Percentiles rank a stretch among this genome's conserved stretches.
Conservation (phyloP, 2,888 invertebrate species). For the Eilema caniola region DNA sequence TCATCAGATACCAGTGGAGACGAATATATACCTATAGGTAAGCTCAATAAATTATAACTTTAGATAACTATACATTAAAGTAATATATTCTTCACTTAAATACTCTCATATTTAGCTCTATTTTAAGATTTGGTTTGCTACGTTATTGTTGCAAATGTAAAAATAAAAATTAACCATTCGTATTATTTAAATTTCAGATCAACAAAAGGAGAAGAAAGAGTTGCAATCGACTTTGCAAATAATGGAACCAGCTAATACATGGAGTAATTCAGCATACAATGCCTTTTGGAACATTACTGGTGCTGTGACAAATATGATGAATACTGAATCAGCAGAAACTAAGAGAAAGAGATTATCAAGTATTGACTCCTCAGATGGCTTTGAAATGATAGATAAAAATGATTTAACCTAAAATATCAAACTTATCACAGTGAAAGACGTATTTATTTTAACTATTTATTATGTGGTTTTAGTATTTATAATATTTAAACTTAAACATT, state of each 20-base stretch:
- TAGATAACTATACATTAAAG: too few species aligned
- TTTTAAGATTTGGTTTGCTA: too few species aligned
- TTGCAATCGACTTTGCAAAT: slow-evolving; percentile 72
- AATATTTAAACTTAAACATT: slow-evolving; percentile 57
- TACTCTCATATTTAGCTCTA: too few species aligned
- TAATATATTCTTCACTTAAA: too few species aligned
- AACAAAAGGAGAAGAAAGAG: slow-evolving; percentile 61
- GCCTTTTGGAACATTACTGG: slow-evolving; percentile 74
- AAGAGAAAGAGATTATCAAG: slow-evolving; percentile 73
- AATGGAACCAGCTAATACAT: slow-evolving; percentile 64
- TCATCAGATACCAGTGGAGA: slow-evolving; percentile 82
- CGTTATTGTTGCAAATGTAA: too few species aligned
- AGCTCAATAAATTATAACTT: slow-evolving; percentile 20
- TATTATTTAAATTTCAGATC: slow-evolving; percentile 60
- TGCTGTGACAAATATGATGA: slow-evolving; percentile 73
- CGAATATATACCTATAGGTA: slow-evolving; percentile 82
- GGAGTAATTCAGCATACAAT: slow-evolving; percentile 77
- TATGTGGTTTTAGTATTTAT: slow-evolving; percentile 33
- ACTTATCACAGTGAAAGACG: slow-evolving; percentile 20
- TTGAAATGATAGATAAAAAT: slow-evolving; percentile 81
- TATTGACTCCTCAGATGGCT: slow-evolving; percentile 81
- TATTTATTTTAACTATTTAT: slow-evolving; percentile 44
- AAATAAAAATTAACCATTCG: not conserved
- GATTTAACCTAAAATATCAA: slow-evolving; percentile 65
- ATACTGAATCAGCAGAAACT: slow-evolving; percentile 60